Base-by-base conservation (phyloP, 2,797 vertebrate species). In the Manis javanica region DNA sequence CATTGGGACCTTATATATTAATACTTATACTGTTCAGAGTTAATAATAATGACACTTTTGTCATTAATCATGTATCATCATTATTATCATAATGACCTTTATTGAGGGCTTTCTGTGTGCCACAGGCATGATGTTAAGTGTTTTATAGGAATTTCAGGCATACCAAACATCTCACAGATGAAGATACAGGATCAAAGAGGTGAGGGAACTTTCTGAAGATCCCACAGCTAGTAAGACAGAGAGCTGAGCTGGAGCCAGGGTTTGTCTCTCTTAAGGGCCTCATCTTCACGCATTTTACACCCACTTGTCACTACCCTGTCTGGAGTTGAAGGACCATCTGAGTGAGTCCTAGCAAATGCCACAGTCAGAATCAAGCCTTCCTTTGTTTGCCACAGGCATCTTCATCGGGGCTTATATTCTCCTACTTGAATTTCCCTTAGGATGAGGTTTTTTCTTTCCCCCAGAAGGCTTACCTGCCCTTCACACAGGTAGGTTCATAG, bases 301-400 rank as follows among this genome's bases (percentile, higher is more conserved):
- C 31, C 53, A 1, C 12, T 10, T 42, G 4, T 51, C 7, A 15
- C 1, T 46, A 19, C 1, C 37, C 11, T 34, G 7, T 53, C 3
- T 13, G 1, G 19, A 53, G 6, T 11, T 13, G 53, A 72, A 37
- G 42, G 42, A 26, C 23, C 31, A 29, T 15, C 21, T 15, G 87
- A 34, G 11, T 15, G 87, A 34, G 11, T 12, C 5, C 29, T 15
- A 42, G 26, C 26, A 61, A 26, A 26, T 13, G 2, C 14, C 5
- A 24, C 18, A 8, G 23, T 69, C 0, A 3, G 0, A 34, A 24
- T 6, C 29, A 13, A 63, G 9, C 8, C 1, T 61, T 59, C 51
- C 2, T 0, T 13, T 14, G 4, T 5, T 1, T 5, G 2, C 19
- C 2, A 6, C 0, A 9, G 9, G 1, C 23, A 23, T 46, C 31